Percentiles rank a stretch among this genome's conserved stretches.
Conservation (phyloP, 2,113 vertebrate species). For the Cyprinodon variegatus region DNA sequence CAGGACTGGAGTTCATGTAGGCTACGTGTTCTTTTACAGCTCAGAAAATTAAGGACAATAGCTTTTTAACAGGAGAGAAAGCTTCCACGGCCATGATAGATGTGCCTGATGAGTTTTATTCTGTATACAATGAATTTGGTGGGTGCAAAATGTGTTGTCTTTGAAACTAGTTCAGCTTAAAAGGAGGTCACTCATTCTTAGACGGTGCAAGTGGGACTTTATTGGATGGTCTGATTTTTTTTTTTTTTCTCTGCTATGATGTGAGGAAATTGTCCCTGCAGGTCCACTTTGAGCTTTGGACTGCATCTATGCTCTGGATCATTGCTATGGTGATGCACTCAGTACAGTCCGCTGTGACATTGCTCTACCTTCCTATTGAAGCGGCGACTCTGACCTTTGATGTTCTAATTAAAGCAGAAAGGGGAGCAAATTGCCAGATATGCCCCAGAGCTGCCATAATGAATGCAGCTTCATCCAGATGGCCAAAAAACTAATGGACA, state of each 20-base stretch:
- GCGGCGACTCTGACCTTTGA: conserved; percentile 53
- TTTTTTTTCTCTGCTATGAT: conserved; percentile 36
- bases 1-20: neutral
- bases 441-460: conserved; percentile 9
- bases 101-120: conserved; percentile 12
- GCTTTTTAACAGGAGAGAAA: neutral
- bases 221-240: conserved; percentile 59
- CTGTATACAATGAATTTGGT: conserved; percentile 1
- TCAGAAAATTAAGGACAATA: neutral
- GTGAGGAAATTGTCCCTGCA: conserved; percentile 43
- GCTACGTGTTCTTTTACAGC: neutral
- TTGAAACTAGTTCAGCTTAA: conserved; percentile 71
- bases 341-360: conserved; percentile 18
- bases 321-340: conserved; percentile 8
- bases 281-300: conserved; percentile 26
- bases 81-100: neutral
- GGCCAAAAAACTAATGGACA: conserved; percentile 19
- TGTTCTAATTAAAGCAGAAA: conserved; percentile 56
- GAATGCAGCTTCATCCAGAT: conserved; percentile 23
- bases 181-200: conserved; percentile 73
- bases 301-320: conserved; percentile 14
- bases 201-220: conserved; percentile 66
- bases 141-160: conserved; percentile 31
- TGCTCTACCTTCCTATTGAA: conserved; percentile 19
- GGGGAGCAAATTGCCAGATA: conserved; percentile 36